Evolutionary conservation across 2,113 vertebrate species (phyloP).

Genomic region (Boleophthalmus pectinirostris): DNA sequence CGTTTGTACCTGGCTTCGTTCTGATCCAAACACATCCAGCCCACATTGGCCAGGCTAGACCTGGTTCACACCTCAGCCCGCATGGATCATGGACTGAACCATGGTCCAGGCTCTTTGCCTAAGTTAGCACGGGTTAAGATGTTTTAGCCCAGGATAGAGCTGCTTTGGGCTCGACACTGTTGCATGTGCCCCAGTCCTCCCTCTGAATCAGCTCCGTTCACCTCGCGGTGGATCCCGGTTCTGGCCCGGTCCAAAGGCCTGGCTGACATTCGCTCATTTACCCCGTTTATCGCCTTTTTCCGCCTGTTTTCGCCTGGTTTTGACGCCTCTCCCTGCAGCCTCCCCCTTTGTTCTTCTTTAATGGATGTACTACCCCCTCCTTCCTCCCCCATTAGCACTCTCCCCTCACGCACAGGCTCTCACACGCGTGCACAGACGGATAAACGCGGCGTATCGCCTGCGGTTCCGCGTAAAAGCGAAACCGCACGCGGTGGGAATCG

Average conservation of each 20-base stretch:
- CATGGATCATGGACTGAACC: background rate
- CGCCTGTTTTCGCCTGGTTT: background rate
- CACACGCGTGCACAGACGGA: slow-evolving; percentile 15
- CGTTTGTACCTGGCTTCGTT: background rate
- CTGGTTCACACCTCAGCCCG: background rate
- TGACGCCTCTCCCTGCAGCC: slow-evolving; percentile 30
- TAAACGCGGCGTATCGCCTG: slow-evolving; percentile 29
- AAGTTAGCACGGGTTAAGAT: background rate
- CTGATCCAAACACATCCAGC: background rate
- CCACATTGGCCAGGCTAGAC: background rate
- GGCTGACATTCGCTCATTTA: background rate
- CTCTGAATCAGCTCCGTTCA: background rate
- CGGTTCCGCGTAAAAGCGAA: background rate
- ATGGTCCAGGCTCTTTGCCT: background rate
- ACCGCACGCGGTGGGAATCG: background rate
- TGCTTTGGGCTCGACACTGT: background rate
- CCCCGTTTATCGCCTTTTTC: background rate
- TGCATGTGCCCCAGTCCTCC: slow-evolving; percentile 5
- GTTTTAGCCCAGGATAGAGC: background rate
- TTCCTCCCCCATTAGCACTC: background rate
- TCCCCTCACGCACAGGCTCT: slow-evolving; percentile 11
- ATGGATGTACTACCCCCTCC: slow-evolving; percentile 56
- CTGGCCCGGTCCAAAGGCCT: background rate
- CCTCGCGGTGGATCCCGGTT: background rate
- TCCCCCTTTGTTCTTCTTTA: slow-evolving; percentile 68